These are phyloP conservation scores for Augochlorella aurata DNA, from an alignment of 2,888 invertebrate genomes.

Conservation along the genomic window DNA sequence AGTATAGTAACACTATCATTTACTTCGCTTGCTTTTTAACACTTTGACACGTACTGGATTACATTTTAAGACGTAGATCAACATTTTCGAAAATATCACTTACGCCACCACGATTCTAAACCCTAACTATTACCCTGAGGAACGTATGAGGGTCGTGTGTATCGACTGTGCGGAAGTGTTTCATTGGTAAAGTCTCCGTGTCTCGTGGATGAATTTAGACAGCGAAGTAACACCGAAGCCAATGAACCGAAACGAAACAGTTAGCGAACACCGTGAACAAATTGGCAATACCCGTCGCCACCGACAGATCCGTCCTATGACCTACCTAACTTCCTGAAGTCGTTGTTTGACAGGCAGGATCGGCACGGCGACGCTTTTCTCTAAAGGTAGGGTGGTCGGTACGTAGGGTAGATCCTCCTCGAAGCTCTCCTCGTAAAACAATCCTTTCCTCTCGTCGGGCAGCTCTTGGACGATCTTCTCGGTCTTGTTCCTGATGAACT, in stretches of 20 bases:
- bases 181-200: too few species aligned
- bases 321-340: conserved; percentile 78
- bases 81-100: too few species aligned
- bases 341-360: conserved; percentile 91
- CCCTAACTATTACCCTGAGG: too few species aligned
- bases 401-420: conserved; percentile 93
- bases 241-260: not conserved
- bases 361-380: conserved; percentile 91
- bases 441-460: conserved; percentile 87
- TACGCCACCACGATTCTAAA: too few species aligned
- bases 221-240: not conserved
- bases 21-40: too few species aligned
- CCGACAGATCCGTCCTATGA: not conserved
- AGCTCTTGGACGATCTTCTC: conserved; percentile 85
- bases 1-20: too few species aligned
- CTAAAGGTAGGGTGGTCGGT: conserved; percentile 94
- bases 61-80: too few species aligned
- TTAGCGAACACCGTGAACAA: not conserved
- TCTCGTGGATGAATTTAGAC: too few species aligned
- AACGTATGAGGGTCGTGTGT: not conserved
- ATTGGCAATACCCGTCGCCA: not conserved
- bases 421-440: conserved; percentile 92
- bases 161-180: not conserved
- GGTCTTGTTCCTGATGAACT: conserved; percentile 81
- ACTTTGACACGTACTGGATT: too few species aligned